Conservation (phyloP, 1,140 invertebrate species). For the Sweltsa coloradensis region DNA sequence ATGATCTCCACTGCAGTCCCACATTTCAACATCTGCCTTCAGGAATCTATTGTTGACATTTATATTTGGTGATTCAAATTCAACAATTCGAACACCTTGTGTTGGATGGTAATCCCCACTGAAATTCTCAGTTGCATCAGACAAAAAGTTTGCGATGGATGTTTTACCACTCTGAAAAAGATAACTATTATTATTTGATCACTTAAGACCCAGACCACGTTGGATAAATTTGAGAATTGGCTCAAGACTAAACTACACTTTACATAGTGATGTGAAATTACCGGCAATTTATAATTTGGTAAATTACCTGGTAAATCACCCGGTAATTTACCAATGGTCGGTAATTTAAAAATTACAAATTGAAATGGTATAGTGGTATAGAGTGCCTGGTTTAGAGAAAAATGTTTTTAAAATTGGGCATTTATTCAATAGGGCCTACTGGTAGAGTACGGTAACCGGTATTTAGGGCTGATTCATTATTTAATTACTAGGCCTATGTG, state of each 20-base stretch:
- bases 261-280: conserved; percentile 3
- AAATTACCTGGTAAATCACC: too few relatives aligned
- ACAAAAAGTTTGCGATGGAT: conserved; percentile 47
- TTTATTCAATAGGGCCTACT: too few relatives aligned
- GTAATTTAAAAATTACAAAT: too few relatives aligned
- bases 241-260: conserved; percentile 3
- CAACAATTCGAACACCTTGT: conserved; percentile 51
- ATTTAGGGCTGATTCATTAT: too few relatives aligned
- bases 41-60: conserved; percentile 34
- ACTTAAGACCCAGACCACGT: conserved; percentile 15
- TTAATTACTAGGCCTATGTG: too few relatives aligned
- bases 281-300: too few relatives aligned
- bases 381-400: too few relatives aligned
- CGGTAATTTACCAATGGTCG: too few relatives aligned
- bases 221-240: conserved; percentile 18
- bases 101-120: conserved; percentile 49
- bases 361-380: too few relatives aligned
- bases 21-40: conserved; percentile 51
- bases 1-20: conserved; percentile 57
- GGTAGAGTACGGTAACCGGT: too few relatives aligned
- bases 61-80: conserved; percentile 47
- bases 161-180: conserved; percentile 49
- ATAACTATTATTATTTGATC: background rate
- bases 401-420: too few relatives aligned
- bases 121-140: conserved; percentile 46